Conservation (phyloP, 1,140 invertebrate genomes). For the Drosophila repletoides region DNA sequence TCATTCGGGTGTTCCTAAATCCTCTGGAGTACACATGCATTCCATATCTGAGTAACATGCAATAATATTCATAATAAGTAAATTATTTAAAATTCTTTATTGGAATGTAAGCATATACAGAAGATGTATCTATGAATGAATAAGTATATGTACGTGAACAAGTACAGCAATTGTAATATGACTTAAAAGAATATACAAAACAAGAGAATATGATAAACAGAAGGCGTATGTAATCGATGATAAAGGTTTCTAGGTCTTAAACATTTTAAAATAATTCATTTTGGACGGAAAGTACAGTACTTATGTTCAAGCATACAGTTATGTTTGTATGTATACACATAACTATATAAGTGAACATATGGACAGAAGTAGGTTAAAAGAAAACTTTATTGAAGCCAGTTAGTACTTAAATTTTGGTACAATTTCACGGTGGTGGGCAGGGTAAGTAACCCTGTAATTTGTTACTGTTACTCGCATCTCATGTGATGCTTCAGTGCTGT, state of each 20-base stretch:
- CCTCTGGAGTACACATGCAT: background rate
- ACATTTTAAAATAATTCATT: conserved; percentile 4
- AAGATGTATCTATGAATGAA: conserved; percentile 15
- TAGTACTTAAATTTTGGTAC: conserved; percentile 19
- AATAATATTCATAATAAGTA: background rate
- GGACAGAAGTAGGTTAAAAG: conserved; percentile 9
- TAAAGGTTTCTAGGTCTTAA: background rate
- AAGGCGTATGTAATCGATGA: background rate
- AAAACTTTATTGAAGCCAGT: background rate
- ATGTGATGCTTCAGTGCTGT: background rate
- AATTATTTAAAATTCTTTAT: conserved; percentile 24
- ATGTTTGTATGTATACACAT: background rate
- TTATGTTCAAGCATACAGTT: background rate
- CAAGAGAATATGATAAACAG: conserved; percentile 6
- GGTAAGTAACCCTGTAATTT: background rate
- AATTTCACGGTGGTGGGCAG: conserved; percentile 9
- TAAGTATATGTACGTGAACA: conserved; percentile 6
- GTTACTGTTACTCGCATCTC: conserved; percentile 1
- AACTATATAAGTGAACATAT: background rate
- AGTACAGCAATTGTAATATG: background rate
- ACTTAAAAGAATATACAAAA: conserved; percentile 7
- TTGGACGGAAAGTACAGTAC: conserved; percentile 41
- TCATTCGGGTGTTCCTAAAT: background rate
- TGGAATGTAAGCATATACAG: conserved; percentile 27
- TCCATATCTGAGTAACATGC: background rate